Evolutionary conservation across 2,797 vertebrate species (phyloP).

Genomic region (Gadopsis bispinosus): DNA sequence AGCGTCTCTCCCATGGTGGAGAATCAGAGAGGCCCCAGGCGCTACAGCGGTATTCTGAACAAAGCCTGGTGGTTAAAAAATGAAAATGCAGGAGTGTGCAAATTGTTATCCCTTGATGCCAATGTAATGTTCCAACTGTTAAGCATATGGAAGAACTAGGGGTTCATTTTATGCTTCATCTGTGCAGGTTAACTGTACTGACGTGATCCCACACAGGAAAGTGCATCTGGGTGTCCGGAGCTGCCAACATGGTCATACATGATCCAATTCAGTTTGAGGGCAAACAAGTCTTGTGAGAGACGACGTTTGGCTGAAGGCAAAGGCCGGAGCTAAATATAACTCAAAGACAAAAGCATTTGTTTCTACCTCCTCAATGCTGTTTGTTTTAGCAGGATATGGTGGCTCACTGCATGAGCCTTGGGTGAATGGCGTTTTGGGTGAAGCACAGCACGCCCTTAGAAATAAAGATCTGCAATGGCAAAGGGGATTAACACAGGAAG

Average conservation of each 20-base stretch:
- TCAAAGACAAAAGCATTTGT: conserved; percentile 82
- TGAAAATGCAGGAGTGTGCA: conserved; percentile 2
- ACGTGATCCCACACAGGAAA: conserved; percentile 11
- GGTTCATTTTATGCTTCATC: conserved; percentile 13
- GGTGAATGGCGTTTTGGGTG: conserved; percentile 76
- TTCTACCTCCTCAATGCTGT: conserved; percentile 78
- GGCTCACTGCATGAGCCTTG: conserved; percentile 66
- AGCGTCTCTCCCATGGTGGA: conserved; percentile 27
- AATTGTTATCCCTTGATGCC: conserved; percentile 11
- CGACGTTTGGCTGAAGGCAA: conserved; percentile 57
- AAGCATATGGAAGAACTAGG: conserved; percentile 5
- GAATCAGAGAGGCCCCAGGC: conserved; percentile 29
- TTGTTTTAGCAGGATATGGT: conserved; percentile 83
- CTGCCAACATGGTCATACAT: conserved; percentile 43
- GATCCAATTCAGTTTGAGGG: conserved; percentile 44
- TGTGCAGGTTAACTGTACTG: not conserved
- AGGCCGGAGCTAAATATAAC: conserved; percentile 79
- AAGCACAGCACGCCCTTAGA: conserved; percentile 62
- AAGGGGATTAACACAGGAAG: conserved; percentile 83
- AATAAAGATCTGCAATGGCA: conserved; percentile 62
- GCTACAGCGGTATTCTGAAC: conserved; percentile 25
- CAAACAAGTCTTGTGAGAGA: conserved; percentile 51
- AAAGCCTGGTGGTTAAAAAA: conserved; percentile 16
- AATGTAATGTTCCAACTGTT: conserved; percentile 9
- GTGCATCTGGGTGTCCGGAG: conserved; percentile 8